phyloP scores from a whole-genome alignment of 2,113 vertebrate genomes.

The Rhabdomys dilectus region DNA sequence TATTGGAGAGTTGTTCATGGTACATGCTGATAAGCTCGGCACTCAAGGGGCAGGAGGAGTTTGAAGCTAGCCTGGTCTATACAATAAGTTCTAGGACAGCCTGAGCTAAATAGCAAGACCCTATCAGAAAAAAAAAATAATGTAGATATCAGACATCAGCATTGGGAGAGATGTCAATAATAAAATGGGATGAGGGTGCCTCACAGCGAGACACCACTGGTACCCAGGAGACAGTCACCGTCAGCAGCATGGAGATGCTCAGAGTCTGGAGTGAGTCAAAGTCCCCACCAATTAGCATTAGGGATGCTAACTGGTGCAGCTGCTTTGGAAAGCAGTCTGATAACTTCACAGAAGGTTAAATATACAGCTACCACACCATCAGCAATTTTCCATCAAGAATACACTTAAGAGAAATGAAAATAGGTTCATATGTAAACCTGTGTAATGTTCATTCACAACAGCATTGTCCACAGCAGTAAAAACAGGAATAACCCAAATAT shows the following conservation, averaged over 20 bases:
- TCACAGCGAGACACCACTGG: not conserved
- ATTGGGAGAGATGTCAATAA: slow-evolving; percentile 12
- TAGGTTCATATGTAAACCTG: not conserved
- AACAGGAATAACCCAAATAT: slow-evolving; percentile 23
- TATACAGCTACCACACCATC: not conserved
- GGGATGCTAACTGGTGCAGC: not conserved
- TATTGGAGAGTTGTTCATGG: not conserved
- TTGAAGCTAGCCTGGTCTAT: not conserved
- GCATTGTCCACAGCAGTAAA: slow-evolving; percentile 14
- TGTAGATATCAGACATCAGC: not conserved
- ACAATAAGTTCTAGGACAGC: not conserved
- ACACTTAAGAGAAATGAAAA: slow-evolving; percentile 33
- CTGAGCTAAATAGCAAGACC: not conserved
- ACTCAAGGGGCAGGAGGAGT: not conserved
- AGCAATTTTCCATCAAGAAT: not conserved
- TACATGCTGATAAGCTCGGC: not conserved
- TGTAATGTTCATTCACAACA: slow-evolving; percentile 31
- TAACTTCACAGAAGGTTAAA: slow-evolving; percentile 38
- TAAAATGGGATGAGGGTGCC: not conserved
- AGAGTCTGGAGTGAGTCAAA: not conserved
- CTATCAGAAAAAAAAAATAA: not conserved
- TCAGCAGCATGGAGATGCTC: not conserved
- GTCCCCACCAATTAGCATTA: not conserved
- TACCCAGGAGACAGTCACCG: not conserved
- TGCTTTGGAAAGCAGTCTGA: not conserved